Evolutionary conservation across 2,888 invertebrate genomes (phyloP).

Genomic region (Campoplex capitator): DNA sequence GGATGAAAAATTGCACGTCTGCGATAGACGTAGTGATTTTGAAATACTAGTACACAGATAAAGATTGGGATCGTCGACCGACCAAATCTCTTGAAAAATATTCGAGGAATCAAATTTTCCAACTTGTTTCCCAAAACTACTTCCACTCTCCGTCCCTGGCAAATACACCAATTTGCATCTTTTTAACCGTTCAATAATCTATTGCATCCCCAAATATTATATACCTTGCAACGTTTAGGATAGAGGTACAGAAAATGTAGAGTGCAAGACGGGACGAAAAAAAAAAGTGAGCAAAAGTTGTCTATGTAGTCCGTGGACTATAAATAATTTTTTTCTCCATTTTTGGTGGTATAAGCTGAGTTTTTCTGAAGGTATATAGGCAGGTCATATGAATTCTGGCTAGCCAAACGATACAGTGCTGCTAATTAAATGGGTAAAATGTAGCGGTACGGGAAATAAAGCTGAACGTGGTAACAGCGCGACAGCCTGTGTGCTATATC

Average conservation of each 20-base stretch:
- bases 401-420: slow-evolving; percentile 64
- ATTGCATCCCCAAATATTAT: background rate
- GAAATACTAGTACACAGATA: too few species aligned
- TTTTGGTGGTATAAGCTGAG: background rate
- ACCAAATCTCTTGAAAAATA: too few species aligned
- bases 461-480: slow-evolving; percentile 67
- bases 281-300: background rate
- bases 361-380: slow-evolving; percentile 17
- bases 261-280: background rate
- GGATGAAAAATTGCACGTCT: too few species aligned
- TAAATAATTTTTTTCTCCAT: background rate
- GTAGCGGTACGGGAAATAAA: slow-evolving; percentile 79
- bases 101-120: too few species aligned
- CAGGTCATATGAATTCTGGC: slow-evolving; percentile 76
- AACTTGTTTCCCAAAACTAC: too few species aligned
- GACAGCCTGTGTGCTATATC: slow-evolving; percentile 59
- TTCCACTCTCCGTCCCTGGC: too few species aligned
- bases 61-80: too few species aligned
- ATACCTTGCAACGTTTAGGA: background rate
- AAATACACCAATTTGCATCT: too few species aligned
- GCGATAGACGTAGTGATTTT: too few species aligned
- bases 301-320: background rate
- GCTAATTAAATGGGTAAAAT: slow-evolving; percentile 81
- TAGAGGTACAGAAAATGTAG: background rate
- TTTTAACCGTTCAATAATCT: background rate